These are phyloP conservation scores for Nasonia oneida DNA, from an alignment of 2,888 invertebrate species.

Conservation along the genomic window DNA sequence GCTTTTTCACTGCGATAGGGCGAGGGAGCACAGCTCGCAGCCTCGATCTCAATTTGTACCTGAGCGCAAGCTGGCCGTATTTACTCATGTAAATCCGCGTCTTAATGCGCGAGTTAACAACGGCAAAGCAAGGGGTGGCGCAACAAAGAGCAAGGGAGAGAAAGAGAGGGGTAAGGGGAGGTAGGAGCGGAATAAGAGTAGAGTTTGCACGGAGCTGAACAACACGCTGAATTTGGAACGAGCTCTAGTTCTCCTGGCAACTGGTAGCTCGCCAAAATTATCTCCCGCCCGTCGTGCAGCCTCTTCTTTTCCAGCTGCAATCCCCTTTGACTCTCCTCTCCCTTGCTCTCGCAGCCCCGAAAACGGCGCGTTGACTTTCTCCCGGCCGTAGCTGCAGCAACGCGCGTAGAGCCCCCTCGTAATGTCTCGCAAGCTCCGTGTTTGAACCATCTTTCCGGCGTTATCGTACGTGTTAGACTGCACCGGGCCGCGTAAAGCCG, in stretches of 20 bases:
- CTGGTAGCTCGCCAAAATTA: constrained; percentile 33
- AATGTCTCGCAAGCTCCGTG: constrained; percentile 23
- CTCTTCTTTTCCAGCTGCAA: background rate
- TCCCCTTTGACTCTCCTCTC: constrained; percentile 1
- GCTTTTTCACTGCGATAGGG: constrained; percentile 1
- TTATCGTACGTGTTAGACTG: constrained; percentile 42
- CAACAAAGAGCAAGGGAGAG: background rate
- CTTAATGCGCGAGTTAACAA: constrained; percentile 65
- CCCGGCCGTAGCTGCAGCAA: background rate
- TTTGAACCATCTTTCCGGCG: constrained; percentile 44
- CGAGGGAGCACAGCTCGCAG: constrained; percentile 33
- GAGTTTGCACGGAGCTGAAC: constrained; percentile 53
- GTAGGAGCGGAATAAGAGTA: constrained; percentile 25
- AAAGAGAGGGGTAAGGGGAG: constrained; percentile 7
- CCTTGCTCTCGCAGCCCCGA: background rate
- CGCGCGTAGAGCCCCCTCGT: constrained; percentile 4
- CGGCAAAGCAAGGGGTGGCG: constrained; percentile 21
- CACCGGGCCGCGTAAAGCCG: constrained; percentile 11
- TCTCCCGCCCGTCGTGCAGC: constrained; percentile 2
- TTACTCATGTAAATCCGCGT: constrained; percentile 72
- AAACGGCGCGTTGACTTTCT: background rate
- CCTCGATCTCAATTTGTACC: constrained; percentile 72
- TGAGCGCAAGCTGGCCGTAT: constrained; percentile 65
- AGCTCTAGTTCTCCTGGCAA: constrained; percentile 27
- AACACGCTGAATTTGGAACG: constrained; percentile 58